phyloP scores from a whole-genome alignment of 2,888 invertebrate species.

The Perithous albicinctus region DNA sequence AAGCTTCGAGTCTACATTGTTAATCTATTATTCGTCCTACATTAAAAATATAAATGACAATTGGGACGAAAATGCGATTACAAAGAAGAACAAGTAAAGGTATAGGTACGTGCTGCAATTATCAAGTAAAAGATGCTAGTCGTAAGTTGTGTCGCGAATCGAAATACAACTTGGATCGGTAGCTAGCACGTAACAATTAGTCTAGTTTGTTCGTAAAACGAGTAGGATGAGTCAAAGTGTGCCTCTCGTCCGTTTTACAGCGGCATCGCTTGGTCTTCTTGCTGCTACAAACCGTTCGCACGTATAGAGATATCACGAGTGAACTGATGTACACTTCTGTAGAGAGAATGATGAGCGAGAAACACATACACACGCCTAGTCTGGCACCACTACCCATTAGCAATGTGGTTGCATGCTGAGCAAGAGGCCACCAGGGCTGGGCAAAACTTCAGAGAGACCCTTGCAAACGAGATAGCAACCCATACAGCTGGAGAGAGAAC shows the following conservation, averaged over 20 bases:
- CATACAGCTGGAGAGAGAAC: slow-evolving; percentile 5
- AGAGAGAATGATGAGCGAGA: slow-evolving; percentile 16
- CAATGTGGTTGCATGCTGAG: slow-evolving; percentile 48
- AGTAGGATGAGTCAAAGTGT: slow-evolving; percentile 54
- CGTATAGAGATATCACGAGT: slow-evolving; percentile 52
- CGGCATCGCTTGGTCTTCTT: slow-evolving; percentile 39
- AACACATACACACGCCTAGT: slow-evolving; percentile 56
- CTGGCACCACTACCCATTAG: slow-evolving; percentile 51
- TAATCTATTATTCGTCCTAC: not conserved
- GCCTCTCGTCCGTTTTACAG: slow-evolving; percentile 36
- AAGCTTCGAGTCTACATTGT: too few species aligned
- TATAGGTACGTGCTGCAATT: not conserved
- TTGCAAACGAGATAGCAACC: slow-evolving; percentile 1
- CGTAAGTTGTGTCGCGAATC: not conserved
- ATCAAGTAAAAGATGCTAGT: not conserved
- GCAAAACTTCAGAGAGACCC: slow-evolving; percentile 56
- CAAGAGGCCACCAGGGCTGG: slow-evolving; percentile 47
- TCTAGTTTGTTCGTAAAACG: slow-evolving; percentile 64
- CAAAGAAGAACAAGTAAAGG: not conserved
- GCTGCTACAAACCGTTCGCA: slow-evolving; percentile 56
- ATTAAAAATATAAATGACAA: too few species aligned
- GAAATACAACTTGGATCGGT: slow-evolving; percentile 50
- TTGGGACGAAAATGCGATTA: not conserved
- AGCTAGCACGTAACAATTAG: slow-evolving; percentile 58
- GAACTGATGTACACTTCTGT: slow-evolving; percentile 56